phyloP scores from a whole-genome alignment of 2,888 invertebrate species.

The Diaphora mendica region DNA sequence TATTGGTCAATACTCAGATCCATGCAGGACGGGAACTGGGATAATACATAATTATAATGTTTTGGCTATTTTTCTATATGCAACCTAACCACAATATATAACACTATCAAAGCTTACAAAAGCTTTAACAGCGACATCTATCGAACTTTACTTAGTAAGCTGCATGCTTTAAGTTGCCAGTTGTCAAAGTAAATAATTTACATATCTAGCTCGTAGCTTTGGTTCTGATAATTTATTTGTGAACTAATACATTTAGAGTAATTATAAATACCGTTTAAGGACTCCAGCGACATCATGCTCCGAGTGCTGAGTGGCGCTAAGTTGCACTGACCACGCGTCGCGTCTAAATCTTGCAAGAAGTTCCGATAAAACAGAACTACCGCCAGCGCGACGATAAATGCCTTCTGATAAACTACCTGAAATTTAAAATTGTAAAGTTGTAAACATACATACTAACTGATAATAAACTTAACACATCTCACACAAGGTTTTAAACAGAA shows the following conservation, averaged over 20 bases:
- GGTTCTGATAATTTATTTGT: neutral
- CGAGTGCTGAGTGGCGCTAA: conserved; percentile 90
- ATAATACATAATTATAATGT: too few species aligned
- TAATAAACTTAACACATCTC: too few species aligned
- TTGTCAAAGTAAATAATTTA: neutral
- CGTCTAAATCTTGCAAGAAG: conserved; percentile 91
- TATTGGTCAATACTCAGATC: too few species aligned
- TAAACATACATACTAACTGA: neutral
- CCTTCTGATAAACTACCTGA: conserved; percentile 94
- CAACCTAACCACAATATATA: too few species aligned
- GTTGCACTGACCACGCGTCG: conserved; percentile 94
- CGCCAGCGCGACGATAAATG: conserved; percentile 94
- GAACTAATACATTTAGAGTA: neutral
- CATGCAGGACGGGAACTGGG: too few species aligned
- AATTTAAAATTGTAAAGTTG: conserved; percentile 21
- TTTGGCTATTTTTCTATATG: too few species aligned
- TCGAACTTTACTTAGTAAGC: neutral
- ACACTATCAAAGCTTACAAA: neutral
- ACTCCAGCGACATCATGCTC: conserved; percentile 96
- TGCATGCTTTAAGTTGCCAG: neutral
- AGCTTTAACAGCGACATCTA: neutral
- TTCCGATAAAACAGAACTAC: conserved; percentile 90
- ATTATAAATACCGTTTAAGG: conserved; percentile 85
- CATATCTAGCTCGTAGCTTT: neutral
- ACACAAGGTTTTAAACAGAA: too few species aligned